Percentiles rank a stretch among this genome's conserved stretches.
These are phyloP conservation scores for Agonopterix subpropinquella DNA, from an alignment of 2,888 invertebrate species.

Conservation along the genomic window DNA sequence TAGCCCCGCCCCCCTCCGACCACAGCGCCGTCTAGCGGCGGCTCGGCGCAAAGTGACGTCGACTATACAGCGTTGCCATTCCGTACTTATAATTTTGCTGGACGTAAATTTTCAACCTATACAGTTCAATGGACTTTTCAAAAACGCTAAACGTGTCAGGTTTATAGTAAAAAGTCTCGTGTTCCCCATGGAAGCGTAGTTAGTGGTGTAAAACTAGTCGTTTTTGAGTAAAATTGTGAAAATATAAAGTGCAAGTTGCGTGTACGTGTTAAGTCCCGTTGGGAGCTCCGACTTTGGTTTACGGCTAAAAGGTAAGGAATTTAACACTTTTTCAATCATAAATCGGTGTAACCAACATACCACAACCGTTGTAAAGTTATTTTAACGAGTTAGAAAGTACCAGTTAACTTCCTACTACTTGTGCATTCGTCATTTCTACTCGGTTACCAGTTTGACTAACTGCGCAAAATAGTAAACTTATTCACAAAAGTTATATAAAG, in stretches of 20 bases:
- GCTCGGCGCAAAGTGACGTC: constrained; percentile 55
- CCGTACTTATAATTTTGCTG: constrained; percentile 76
- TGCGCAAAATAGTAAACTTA: constrained; percentile 31
- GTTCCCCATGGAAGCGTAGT: constrained; percentile 51
- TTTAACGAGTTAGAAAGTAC: constrained; percentile 14
- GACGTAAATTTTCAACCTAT: constrained; percentile 72
- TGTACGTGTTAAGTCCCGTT: constrained; percentile 64
- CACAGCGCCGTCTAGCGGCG: constrained; percentile 62
- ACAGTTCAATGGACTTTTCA: constrained; percentile 75
- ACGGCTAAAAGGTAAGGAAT: constrained; percentile 57
- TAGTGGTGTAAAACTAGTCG: constrained; percentile 56
- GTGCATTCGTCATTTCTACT: constrained; percentile 28
- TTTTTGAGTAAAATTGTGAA: constrained; percentile 58
- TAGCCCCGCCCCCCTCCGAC: constrained; percentile 62
- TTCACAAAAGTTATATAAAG: constrained; percentile 10
- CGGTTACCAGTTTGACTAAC: constrained; percentile 27
- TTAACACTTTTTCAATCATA: constrained; percentile 1
- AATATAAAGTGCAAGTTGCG: constrained; percentile 58
- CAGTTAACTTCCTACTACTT: constrained; percentile 23
- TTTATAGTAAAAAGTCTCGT: constrained; percentile 55
- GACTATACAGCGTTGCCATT: constrained; percentile 74
- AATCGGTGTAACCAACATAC: background rate
- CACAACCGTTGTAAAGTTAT: constrained; percentile 6
- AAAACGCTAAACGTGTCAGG: constrained; percentile 62
- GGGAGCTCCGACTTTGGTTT: constrained; percentile 51